Conservation (phyloP, 2,113 vertebrate species). For the Stigmatopora argus region DNA sequence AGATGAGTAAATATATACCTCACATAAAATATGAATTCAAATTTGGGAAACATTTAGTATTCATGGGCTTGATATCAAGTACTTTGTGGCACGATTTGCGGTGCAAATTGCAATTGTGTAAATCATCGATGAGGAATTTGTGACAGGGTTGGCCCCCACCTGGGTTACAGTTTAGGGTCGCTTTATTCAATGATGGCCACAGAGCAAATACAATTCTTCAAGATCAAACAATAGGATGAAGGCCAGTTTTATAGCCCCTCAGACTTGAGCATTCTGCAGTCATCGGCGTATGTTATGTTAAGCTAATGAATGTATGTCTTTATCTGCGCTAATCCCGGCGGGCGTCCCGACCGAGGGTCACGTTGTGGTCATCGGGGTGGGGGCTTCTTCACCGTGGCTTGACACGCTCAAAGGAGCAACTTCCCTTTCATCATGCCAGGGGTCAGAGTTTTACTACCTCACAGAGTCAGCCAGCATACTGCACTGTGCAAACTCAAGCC, state of each 20-base stretch:
- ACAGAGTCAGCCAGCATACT: conserved; percentile 31
- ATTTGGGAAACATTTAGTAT: background rate
- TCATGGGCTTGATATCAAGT: background rate
- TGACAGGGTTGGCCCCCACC: background rate
- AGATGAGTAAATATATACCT: background rate
- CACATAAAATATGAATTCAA: background rate
- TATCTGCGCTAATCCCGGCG: conserved; percentile 46
- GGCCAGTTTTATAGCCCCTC: conserved; percentile 7
- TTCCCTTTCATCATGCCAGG: conserved; percentile 71
- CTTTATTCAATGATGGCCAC: background rate
- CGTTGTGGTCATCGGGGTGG: conserved; percentile 55
- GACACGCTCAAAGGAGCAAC: conserved; percentile 68
- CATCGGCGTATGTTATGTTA: conserved; percentile 27
- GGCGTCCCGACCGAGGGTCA: conserved; percentile 50
- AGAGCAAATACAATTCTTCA: conserved; percentile 3
- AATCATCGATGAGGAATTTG: conserved; percentile 1
- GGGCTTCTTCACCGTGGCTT: conserved; percentile 43
- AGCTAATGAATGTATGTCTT: conserved; percentile 45
- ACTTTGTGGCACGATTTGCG: background rate
- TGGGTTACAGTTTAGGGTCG: conserved; percentile 5
- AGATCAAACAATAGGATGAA: conserved; percentile 15
- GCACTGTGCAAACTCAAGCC: conserved; percentile 41
- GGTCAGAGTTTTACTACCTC: conserved; percentile 64
- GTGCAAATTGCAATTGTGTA: background rate
- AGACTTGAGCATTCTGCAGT: conserved; percentile 1